phyloP scores from a whole-genome alignment of 23 tunicate species.

The Trididemnum miniatum region DNA sequence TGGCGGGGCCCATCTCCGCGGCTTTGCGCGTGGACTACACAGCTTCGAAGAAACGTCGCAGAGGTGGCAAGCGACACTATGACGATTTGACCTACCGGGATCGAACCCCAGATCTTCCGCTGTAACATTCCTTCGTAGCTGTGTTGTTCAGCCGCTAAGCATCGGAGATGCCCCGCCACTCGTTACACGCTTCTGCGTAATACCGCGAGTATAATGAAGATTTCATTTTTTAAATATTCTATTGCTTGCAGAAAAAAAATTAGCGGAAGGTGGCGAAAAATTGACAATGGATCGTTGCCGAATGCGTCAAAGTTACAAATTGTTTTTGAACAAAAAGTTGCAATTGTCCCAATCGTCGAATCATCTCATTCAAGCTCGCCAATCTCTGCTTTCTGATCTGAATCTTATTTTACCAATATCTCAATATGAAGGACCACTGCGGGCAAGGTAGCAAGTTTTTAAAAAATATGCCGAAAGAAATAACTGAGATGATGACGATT shows the following conservation, averaged over 20 bases:
- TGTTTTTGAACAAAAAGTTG: background rate
- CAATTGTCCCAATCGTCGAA: slow-evolving; percentile 9
- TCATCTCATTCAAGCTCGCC: slow-evolving; percentile 37
- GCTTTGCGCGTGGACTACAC: background rate
- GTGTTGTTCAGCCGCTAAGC: too few species aligned
- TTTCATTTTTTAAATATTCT: background rate
- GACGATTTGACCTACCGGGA: background rate
- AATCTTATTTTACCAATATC: slow-evolving; percentile 63
- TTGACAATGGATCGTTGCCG: background rate
- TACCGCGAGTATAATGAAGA: too few species aligned
- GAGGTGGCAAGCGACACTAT: background rate
- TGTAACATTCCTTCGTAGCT: background rate
- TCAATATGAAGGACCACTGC: background rate
- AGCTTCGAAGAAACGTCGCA: background rate
- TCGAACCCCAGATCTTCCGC: background rate
- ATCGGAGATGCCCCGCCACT: too few species aligned
- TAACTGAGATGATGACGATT: too few species aligned
- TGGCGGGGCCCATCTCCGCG: slow-evolving; percentile 1
- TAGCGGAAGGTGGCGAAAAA: background rate
- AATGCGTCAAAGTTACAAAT: background rate
- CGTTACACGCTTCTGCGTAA: too few species aligned
- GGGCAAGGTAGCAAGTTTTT: background rate
- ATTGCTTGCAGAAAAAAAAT: background rate
- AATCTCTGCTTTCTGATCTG: slow-evolving; percentile 54
- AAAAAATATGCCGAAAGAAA: too few species aligned